Base-by-base conservation (phyloP, 2,797 vertebrate species). In the Masticophis lateralis region DNA sequence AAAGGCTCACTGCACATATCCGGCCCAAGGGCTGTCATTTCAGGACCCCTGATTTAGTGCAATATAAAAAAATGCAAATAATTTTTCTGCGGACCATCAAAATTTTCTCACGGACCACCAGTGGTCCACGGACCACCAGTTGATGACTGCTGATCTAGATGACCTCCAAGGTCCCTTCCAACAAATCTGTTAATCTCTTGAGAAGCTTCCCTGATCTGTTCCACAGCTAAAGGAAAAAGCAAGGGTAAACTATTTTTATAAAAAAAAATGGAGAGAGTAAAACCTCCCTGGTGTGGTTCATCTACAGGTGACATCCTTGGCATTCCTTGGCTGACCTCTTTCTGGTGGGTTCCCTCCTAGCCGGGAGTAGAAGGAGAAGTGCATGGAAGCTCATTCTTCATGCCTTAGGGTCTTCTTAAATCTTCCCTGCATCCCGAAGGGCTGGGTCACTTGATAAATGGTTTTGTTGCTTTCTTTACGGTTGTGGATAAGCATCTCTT, bases 361-460 rank as follows among this genome's bases (percentile, higher is more conserved):
- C 16, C 14, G 63, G 94, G 79, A 94, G 47, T 47, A 94, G 22
- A 57, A 43, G 92, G 79, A 47, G 47, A 47, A 47, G 47, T 47
- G 92, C n/a, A 32, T 56, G 91, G 51, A 59, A 92, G 87, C 74
- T 79, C 5, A 94, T 90, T 32, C 25, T 59, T 0, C 74, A 28
- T 16, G 92, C 91, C 90, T 86, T 55, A 0, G 11, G 53, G 43
- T 92, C 25, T 86, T 95, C 86, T 94, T 94, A 79, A 60, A 83
- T 60, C 32, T 92, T n/a, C 69, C 91, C 43, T 69, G 43, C 55
- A 66, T 55, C 43, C 37, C 14, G 57, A 61, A 94, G 88, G 56
- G 87, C 32, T 94, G 69, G 94, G 28, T 32, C 59, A 12, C 43
- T 91, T 92, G 91, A 95, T 86, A 60, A 96, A 95, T 79, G 56